These are phyloP conservation scores for Platysteira castanea DNA, from an alignment of 2,113 vertebrate genomes.

Conservation along the genomic window DNA sequence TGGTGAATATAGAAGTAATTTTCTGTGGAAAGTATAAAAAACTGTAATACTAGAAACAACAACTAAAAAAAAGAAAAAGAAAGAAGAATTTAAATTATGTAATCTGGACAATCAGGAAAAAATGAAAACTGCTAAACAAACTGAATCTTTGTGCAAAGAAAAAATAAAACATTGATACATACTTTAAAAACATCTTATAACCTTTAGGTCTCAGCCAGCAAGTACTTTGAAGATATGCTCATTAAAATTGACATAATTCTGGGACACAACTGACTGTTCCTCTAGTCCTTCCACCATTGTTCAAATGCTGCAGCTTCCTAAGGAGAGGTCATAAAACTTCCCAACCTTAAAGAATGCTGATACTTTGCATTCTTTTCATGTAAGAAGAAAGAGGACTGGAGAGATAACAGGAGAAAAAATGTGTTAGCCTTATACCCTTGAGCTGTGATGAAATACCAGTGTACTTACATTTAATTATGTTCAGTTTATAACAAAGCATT, in stretches of 20 bases:
- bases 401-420: conserved; percentile 45
- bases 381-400: neutral
- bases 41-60: neutral
- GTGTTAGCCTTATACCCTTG: conserved; percentile 36
- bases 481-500: conserved; percentile 45
- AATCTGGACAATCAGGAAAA: neutral
- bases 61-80: neutral
- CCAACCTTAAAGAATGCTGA: neutral
- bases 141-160: neutral
- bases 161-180: neutral
- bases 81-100: neutral
- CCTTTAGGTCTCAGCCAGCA: neutral
- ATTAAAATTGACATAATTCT: conserved; percentile 23
- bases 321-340: conserved; percentile 27
- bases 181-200: neutral
- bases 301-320: neutral
- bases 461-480: conserved; percentile 59
- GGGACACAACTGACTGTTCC: neutral
- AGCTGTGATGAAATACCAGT: conserved; percentile 57
- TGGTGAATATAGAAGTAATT: neutral
- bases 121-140: neutral
- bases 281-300: neutral
- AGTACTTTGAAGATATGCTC: neutral
- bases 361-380: conserved; percentile 47
- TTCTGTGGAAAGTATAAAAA: neutral